phyloP scores from a whole-genome alignment of 1,140 invertebrate species.

The Dreissena rostriformis region DNA sequence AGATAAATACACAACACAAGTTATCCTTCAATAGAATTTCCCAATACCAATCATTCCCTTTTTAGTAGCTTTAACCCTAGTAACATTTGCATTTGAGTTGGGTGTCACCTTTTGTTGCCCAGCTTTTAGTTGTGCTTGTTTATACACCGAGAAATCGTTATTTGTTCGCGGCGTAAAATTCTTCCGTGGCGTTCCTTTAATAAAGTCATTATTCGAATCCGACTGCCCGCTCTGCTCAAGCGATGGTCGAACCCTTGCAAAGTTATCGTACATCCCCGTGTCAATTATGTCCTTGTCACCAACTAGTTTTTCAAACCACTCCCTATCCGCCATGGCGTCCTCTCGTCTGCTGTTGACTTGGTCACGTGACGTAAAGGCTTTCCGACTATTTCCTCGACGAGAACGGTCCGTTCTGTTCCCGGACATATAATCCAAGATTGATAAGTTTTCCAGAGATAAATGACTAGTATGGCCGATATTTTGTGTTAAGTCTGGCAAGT shows the following conservation, averaged over 20 bases:
- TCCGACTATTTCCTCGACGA: not conserved
- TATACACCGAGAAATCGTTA: conserved; percentile 38
- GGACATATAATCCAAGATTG: conserved; percentile 45
- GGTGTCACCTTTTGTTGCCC: not conserved
- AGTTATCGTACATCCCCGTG: conserved; percentile 38
- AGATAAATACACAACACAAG: not conserved
- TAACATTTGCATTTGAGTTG: not conserved
- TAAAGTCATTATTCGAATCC: conserved; percentile 34
- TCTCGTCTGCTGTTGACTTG: not conserved
- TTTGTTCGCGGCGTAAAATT: conserved; percentile 41
- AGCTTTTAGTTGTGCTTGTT: conserved; percentile 15
- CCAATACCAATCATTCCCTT: conserved; percentile 27
- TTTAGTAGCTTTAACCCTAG: conserved; percentile 16
- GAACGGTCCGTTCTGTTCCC: conserved; percentile 16
- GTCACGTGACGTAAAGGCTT: not conserved
- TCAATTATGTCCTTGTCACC: conserved; percentile 51
- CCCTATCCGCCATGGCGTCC: conserved; percentile 41
- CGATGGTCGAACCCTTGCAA: conserved; percentile 41
- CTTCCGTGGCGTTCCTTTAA: conserved; percentile 24
- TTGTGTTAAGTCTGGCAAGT: not conserved
- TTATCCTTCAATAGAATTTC: conserved; percentile 32
- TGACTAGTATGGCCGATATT: conserved; percentile 54
- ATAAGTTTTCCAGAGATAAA: conserved; percentile 21
- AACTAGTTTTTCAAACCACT: conserved; percentile 55
- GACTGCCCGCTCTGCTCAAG: conserved; percentile 13